These are phyloP conservation scores for Megaceryle maxima DNA, from an alignment of 2,113 vertebrate genomes.

Conservation along the genomic window DNA sequence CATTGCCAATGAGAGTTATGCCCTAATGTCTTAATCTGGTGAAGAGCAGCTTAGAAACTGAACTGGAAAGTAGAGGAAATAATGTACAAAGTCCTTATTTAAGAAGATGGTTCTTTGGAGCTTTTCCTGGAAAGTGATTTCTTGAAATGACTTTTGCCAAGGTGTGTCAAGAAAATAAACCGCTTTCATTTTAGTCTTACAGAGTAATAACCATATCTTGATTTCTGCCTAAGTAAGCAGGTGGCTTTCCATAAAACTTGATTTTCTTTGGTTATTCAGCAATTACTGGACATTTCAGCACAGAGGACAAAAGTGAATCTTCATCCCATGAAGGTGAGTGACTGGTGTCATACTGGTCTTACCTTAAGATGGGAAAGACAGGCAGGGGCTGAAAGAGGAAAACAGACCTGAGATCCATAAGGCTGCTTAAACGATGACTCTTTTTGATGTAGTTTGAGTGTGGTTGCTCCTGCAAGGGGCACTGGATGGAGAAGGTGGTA, in stretches of 20 bases:
- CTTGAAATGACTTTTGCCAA: not conserved
- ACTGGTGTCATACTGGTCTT: not conserved
- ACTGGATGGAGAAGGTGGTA: not conserved
- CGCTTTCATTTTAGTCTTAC: not conserved
- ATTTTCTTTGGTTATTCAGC: not conserved
- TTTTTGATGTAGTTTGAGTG: not conserved
- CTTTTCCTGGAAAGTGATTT: not conserved
- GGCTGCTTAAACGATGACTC: not conserved
- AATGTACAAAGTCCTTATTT: not conserved
- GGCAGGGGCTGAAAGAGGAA: not conserved
- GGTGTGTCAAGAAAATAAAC: not conserved
- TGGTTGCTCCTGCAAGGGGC: not conserved
- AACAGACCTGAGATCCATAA: not conserved
- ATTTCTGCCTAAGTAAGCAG: not conserved
- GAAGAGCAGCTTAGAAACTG: not conserved
- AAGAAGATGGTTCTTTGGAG: not conserved
- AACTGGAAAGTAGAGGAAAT: not conserved
- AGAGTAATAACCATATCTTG: not conserved
- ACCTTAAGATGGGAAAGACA: not conserved
- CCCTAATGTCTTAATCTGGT: not conserved
- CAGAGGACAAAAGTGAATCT: not conserved
- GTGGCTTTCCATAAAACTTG: not conserved
- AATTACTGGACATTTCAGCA: not conserved
- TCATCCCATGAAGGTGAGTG: not conserved
- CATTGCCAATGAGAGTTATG: not conserved